Evolutionary conservation across 2,888 invertebrate species (phyloP), one percentile per base, ranked within the genome.

Genomic region (Cephus rjabovi): DNA sequence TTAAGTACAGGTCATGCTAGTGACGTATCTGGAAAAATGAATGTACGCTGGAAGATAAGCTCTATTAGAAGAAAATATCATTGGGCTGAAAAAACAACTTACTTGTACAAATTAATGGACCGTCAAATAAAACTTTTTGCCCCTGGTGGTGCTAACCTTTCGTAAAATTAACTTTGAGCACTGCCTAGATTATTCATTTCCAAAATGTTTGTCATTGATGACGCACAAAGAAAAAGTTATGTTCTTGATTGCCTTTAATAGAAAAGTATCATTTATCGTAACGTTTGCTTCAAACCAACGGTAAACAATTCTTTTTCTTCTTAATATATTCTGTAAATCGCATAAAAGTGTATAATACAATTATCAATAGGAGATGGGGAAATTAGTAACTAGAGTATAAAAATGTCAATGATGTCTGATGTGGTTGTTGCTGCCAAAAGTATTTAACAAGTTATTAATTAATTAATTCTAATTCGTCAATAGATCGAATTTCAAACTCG

Each of bases 51-150:
- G 91, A 87, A 85, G 35, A 81, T 83, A 68, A 86, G 87, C 77
- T 76, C 83, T 4, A 81, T 88, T 33, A 87, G 89, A 76, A 83
- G 76, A 23, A 84, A 86, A 68, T 87, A 87, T 79, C 89, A 89
- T 74, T 88, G 86, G 86, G 79, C 88, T 9, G 89, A 90, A 70
- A 85, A 85, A 80, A 84, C 87, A 68, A 85, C 84, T 81, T 95
- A 94, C 89, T 93, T 95, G 77, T 96, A 94, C 87, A 96, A 96
- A 92, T 93, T 96, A 79, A 94, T 94, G 90, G 96, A 96, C 90
- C 94, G 95, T 87, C 95, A 95, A 86, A 94, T 96, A 4, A 95
- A 95, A 89, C 93, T 96, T 73, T 95, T 95, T 89, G 94, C 94
- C 83, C 95, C 96, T 2, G 96, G 96, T 70, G 93, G 56, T 56